Base-by-base conservation (phyloP, 2,113 vertebrate species). In the Nicator chloris region DNA sequence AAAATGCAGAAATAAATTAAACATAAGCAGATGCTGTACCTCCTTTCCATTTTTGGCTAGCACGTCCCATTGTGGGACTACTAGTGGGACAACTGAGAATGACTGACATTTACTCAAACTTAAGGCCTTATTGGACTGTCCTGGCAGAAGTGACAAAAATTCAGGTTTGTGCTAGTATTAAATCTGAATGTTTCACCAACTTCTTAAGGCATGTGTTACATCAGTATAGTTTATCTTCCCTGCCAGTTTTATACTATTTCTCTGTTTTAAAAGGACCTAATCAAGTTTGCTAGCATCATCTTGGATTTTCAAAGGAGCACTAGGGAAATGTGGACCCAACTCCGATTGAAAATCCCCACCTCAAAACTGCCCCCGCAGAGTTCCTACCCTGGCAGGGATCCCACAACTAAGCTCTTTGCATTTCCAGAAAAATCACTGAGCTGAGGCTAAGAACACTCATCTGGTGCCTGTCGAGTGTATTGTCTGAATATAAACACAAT, bases 371-470 rank as follows among this genome's bases (percentile, higher is more conserved):
- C 82, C 1, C 42, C 9, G 86, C 87, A 82, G 97, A 97, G 96
- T 92, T 96, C 92, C 84, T 70, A n/a, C 79, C 65, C 93, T 97
- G 97, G 97, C 96, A 95, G 84, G 33, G 80, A 76, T 97, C 94
- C 96, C 95, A 92, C 91, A 83, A 85, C 87, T 71, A 90, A 96
- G 91, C 94, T 95, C 90, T 92, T 97, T 96, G 89, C 95, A 95
- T 97, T 97, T 95, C 89, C 91, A 91, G 93, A 94, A 96, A 97
- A 97, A 97, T 97, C 96, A 97, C 94, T 95, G 96, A 96, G 96
- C 95, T 96, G 92, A 97, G 95, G 84, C 96, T 97, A 97, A 96
- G 96, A 97, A 95, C 83, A 70, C 93, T 97, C 96, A 86, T 97
- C 96, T 97, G 95, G 96, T 97, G 93, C 92, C 96, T 97, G 95